Evolutionary conservation across 2,113 vertebrate species (phyloP), one percentile per base, ranked within the genome.

Genomic region (Plestiodon gilberti): DNA sequence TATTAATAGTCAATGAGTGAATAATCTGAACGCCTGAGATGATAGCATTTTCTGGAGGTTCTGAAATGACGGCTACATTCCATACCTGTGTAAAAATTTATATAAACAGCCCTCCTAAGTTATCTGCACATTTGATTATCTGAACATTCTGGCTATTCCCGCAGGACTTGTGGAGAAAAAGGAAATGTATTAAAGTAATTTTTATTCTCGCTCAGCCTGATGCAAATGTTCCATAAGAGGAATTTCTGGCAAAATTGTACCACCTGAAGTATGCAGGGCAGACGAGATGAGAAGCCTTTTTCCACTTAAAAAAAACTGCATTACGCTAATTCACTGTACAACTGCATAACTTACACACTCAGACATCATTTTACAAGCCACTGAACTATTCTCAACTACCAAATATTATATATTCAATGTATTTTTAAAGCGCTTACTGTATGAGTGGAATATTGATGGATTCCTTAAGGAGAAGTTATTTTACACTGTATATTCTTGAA

Each of bases 291-390:
- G 38, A 64, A 62, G 23, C 38, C 35, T 67, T 9, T 65, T 52
- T 79, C 28, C n/a, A 15, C n/a, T 77, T 78, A 55, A 65, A 77
- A 77, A 70, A 23, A 10, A 57, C 52, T 69, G 62, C 35, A 78
- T 57, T 55, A 78, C 57, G 23, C n/a, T 78, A 85, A 85, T 78
- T 85, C 83, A 40, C 48, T 70, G 64, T 40, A 85, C 28, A 40
- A 40, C 18, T 62, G 75, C 75, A 43, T 85, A 78, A n/a, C 15
- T 78, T 77, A 78, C 17, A 70, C 28, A 35, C 52, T 78, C 64
- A 70, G 43, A 33, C 70, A 78, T 85, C 33, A 59, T 85, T 85
- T 78, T 85, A 70, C 75, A 78, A 69, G 83, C 7, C n/a, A 67
- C n/a, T 70, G 25, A 38, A 70, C 52, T 59, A 70, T 25, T 59